Percentiles rank a stretch among this genome's conserved stretches.
These are phyloP conservation scores for Rhyacichthys aspro DNA, from an alignment of 2,797 vertebrate species.

Conservation along the genomic window DNA sequence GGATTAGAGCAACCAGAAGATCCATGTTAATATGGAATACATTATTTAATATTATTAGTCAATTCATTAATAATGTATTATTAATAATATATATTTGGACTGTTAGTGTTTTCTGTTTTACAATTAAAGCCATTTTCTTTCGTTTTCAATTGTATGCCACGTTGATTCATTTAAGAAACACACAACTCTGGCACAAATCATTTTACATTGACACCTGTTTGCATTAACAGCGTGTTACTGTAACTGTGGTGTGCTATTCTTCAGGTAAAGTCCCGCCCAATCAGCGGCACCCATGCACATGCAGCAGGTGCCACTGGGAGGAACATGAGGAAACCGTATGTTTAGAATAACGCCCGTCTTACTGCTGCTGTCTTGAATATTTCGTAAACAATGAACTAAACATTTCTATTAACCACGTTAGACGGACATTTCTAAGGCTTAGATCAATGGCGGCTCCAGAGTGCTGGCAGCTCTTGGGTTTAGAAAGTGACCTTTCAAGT, in stretches of 20 bases:
- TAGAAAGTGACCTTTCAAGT: constrained; percentile 17
- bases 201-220: neutral
- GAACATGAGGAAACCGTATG: constrained; percentile 25
- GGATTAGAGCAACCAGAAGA: no score
- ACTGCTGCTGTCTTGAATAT: neutral
- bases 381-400: neutral
- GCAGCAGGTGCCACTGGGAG: constrained; percentile 53
- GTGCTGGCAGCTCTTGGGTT: neutral
- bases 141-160: no score
- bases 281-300: constrained; percentile 59
- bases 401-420: neutral
- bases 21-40: no score
- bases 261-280: constrained; percentile 49
- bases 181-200: no score
- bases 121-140: no score
- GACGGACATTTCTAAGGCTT: neutral
- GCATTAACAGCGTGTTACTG: no score
- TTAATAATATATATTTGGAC: no score
- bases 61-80: no score
- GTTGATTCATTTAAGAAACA: no score
- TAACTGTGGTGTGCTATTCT: neutral
- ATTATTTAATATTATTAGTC: no score
- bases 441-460: constrained; percentile 14
- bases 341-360: constrained; percentile 23
- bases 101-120: no score